These are phyloP conservation scores for Poeciliopsis infans DNA, from an alignment of 2,797 vertebrate genomes.

Conservation along the genomic window DNA sequence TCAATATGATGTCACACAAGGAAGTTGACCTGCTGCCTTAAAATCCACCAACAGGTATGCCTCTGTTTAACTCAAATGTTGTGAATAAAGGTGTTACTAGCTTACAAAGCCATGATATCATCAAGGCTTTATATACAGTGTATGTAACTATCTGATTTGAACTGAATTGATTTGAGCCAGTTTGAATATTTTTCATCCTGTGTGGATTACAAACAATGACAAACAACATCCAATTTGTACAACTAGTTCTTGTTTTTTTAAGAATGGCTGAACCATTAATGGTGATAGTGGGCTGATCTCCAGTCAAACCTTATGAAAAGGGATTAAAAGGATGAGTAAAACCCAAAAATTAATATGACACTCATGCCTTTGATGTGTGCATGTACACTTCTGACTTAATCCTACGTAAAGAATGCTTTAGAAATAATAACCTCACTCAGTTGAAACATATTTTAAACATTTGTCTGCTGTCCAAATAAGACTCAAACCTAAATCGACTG, in stretches of 20 bases:
- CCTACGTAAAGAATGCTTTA: not conserved
- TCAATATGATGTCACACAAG: not conserved
- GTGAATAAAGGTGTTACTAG: not conserved
- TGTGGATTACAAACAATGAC: not conserved
- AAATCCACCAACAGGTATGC: not conserved
- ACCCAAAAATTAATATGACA: not conserved
- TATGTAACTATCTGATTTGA: not conserved
- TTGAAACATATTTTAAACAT: constrained; percentile 9
- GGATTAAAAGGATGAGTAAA: not conserved
- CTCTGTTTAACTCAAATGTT: not conserved
- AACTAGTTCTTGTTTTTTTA: not conserved
- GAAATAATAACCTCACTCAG: not conserved
- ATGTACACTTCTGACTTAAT: not conserved
- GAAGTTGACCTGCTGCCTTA: not conserved
- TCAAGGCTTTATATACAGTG: not conserved
- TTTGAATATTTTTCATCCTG: not conserved
- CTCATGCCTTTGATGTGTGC: not conserved
- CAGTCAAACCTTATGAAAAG: not conserved
- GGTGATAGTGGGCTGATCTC: no score
- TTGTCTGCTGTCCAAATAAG: not conserved
- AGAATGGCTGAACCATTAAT: no score
- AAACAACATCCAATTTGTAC: not conserved
- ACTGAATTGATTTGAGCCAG: not conserved
- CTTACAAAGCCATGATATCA: not conserved
- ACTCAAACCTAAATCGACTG: not conserved